These are phyloP conservation scores for Pantherophis alleghaniensis DNA, from an alignment of 2,797 vertebrate species.

Conservation along the genomic window DNA sequence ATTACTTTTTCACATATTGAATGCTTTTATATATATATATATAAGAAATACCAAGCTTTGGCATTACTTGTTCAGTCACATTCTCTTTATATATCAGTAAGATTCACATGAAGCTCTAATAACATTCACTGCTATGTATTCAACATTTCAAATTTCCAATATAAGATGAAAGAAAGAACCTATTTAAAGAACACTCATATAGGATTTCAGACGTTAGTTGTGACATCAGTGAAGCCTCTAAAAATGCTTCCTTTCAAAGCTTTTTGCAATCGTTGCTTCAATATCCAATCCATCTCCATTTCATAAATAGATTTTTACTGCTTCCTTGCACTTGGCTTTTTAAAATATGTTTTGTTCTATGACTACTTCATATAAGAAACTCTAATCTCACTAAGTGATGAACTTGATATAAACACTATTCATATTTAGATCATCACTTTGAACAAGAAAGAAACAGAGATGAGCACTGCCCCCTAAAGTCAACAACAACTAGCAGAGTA, in stretches of 20 bases:
- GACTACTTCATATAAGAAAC: background rate
- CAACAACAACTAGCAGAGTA: background rate
- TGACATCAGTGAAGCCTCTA: background rate
- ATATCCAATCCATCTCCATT: background rate
- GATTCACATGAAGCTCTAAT: background rate
- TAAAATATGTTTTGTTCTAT: background rate
- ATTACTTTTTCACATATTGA: background rate
- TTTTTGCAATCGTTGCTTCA: background rate
- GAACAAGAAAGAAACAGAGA: background rate
- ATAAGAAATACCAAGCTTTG: background rate
- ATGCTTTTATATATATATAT: background rate
- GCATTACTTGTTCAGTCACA: background rate
- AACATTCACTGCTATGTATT: background rate
- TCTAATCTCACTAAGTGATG: background rate
- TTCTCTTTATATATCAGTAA: background rate
- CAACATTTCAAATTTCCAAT: background rate
- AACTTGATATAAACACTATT: background rate
- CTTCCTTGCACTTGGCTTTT: background rate
- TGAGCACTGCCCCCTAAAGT: background rate
- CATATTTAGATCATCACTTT: background rate
- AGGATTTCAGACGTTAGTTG: conserved; percentile 4
- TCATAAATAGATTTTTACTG: conserved; percentile 8
- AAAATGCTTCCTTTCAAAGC: conserved; percentile 14
- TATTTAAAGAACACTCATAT: background rate
- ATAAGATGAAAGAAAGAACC: background rate